Evolutionary conservation across 1,140 invertebrate genomes (phyloP).

Genomic region (Brachionus sp.): DNA sequence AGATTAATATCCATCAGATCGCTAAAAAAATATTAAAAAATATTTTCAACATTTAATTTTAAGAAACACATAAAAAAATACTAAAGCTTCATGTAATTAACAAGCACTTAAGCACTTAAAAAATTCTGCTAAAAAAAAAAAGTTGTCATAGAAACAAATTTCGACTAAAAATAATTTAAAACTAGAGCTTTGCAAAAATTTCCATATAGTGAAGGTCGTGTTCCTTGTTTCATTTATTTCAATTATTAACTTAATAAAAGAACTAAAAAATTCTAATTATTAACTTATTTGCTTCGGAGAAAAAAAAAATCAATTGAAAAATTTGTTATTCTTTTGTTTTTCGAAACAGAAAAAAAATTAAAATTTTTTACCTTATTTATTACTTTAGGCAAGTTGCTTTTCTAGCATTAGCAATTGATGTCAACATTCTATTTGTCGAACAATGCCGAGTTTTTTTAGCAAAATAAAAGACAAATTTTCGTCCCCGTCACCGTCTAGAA

Average conservation of each 20-base stretch:
- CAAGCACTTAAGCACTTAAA: slow-evolving; percentile 31
- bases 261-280: slow-evolving; percentile 30
- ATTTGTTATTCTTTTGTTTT: slow-evolving; percentile 29
- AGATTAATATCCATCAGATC: background rate
- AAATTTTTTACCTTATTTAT: background rate
- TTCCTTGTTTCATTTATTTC: background rate
- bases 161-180: background rate
- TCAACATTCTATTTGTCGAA: background rate
- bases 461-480: slow-evolving; percentile 40
- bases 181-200: background rate
- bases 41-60: background rate
- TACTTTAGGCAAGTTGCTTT: background rate
- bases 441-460: slow-evolving; percentile 34
- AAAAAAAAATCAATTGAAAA: slow-evolving; percentile 2
- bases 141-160: background rate
- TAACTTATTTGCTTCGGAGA: slow-evolving; percentile 19
- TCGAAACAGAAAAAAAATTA: background rate
- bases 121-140: background rate
- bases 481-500: slow-evolving; percentile 2
- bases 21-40: background rate
- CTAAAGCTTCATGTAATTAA: slow-evolving; percentile 20
- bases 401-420: background rate
- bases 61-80: slow-evolving; percentile 8
- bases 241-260: slow-evolving; percentile 25
- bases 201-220: slow-evolving; percentile 20